phyloP scores from a whole-genome alignment of 2,888 invertebrate species.

The Lasius platythorax region DNA sequence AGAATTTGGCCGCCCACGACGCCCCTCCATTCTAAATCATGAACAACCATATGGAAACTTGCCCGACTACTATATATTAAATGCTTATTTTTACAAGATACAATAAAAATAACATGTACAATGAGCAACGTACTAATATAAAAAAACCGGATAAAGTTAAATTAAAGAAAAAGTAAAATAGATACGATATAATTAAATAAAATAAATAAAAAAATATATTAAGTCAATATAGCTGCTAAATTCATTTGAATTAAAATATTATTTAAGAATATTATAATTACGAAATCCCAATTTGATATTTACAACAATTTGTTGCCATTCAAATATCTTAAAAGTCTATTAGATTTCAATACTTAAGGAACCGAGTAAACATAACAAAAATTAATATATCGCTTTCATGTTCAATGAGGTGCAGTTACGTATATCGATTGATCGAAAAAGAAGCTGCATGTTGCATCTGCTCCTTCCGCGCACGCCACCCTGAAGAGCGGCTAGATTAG shows the following conservation, averaged over 20 bases:
- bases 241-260: neutral
- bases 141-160: neutral
- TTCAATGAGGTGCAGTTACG: constrained; percentile 20
- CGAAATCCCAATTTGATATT: neutral
- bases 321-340: neutral
- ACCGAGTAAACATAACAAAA: neutral
- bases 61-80: neutral
- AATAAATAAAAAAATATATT: neutral
- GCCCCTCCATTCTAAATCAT: constrained; percentile 45
- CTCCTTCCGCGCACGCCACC: constrained; percentile 42
- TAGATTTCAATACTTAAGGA: neutral
- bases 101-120: neutral
- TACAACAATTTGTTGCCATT: neutral
- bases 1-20: constrained; percentile 71
- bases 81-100: neutral
- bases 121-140: neutral
- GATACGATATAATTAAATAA: neutral
- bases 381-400: constrained; percentile 45
- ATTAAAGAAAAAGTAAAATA: neutral
- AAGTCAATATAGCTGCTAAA: neutral
- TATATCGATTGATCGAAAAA: constrained; percentile 46
- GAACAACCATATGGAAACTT: constrained; percentile 12
- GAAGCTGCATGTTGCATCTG: constrained; percentile 65
- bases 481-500: constrained; percentile 60
- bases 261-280: neutral